Conservation (phyloP, 2,113 vertebrate genomes). For the Calidris pygmaea region DNA sequence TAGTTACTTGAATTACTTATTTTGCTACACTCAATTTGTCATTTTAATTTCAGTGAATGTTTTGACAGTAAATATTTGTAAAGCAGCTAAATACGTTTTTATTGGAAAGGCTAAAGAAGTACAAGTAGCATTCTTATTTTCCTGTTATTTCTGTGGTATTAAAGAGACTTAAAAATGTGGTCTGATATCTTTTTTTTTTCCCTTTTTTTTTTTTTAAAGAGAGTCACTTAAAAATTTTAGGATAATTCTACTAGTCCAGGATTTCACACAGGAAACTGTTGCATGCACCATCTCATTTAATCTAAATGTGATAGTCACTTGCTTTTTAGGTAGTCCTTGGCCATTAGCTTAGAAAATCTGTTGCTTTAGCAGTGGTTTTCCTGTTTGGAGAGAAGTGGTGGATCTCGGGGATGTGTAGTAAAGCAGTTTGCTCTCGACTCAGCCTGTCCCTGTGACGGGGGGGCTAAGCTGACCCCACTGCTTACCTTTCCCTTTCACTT, state of each 20-base stretch:
- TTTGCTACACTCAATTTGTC: background rate
- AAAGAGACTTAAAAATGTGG: background rate
- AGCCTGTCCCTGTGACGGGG: background rate
- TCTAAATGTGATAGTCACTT: background rate
- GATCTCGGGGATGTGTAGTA: background rate
- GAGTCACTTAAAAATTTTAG: background rate
- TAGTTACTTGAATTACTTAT: background rate
- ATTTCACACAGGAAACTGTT: background rate
- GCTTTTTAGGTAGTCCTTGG: background rate
- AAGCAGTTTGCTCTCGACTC: background rate
- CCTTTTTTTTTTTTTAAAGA: background rate
- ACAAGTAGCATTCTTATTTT: background rate
- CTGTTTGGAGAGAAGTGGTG: background rate
- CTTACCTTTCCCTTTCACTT: background rate
- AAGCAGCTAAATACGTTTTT: background rate
- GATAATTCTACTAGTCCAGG: background rate
- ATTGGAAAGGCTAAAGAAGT: background rate
- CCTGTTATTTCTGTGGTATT: background rate
- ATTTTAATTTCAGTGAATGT: background rate
- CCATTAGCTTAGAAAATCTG: background rate
- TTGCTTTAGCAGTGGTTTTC: background rate
- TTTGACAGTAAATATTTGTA: background rate
- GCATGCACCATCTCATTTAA: background rate
- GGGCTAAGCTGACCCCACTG: background rate
- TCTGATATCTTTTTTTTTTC: background rate